Evolutionary conservation across 1,140 invertebrate species (phyloP).

Genomic region (Neelides sp.): DNA sequence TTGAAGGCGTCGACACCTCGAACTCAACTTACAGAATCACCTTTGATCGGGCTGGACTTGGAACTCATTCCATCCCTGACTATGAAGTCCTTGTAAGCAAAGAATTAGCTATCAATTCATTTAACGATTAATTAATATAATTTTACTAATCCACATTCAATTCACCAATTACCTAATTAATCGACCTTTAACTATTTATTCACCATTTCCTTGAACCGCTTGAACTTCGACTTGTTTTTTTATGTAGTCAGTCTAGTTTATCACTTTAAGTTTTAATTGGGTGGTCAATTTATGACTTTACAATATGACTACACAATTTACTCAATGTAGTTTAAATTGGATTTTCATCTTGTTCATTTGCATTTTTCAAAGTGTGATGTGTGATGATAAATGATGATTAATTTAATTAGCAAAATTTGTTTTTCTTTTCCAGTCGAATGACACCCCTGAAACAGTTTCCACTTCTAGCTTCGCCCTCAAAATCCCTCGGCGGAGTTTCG

Average conservation of each 20-base stretch:
- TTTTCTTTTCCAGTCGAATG: conserved; percentile 53
- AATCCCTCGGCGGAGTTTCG: conserved; percentile 50
- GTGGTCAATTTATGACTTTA: too few species aligned
- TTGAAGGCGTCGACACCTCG: conserved; percentile 93
- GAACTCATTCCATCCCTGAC: conserved; percentile 91
- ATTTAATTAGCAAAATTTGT: conserved; percentile 2
- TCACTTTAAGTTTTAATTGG: too few species aligned
- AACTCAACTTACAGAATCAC: conserved; percentile 95
- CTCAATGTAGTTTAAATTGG: not conserved
- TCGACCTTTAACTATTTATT: conserved; percentile 2
- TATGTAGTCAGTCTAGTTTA: too few species aligned
- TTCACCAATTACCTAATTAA: not conserved
- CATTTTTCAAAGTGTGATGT: not conserved
- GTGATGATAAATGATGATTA: conserved; percentile 12
- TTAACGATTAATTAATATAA: not conserved
- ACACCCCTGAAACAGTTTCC: conserved; percentile 77
- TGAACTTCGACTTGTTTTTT: not conserved
- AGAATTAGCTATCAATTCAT: not conserved
- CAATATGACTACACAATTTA: too few species aligned
- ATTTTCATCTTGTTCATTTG: conserved; percentile 1
- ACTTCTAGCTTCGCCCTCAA: conserved; percentile 70
- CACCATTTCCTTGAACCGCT: not conserved
- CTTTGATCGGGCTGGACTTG: conserved; percentile 83
- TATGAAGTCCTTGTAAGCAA: conserved; percentile 71
- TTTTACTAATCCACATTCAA: not conserved